Base-by-base conservation (phyloP, 2,797 vertebrate species). In the Gallinago nigripennis region DNA sequence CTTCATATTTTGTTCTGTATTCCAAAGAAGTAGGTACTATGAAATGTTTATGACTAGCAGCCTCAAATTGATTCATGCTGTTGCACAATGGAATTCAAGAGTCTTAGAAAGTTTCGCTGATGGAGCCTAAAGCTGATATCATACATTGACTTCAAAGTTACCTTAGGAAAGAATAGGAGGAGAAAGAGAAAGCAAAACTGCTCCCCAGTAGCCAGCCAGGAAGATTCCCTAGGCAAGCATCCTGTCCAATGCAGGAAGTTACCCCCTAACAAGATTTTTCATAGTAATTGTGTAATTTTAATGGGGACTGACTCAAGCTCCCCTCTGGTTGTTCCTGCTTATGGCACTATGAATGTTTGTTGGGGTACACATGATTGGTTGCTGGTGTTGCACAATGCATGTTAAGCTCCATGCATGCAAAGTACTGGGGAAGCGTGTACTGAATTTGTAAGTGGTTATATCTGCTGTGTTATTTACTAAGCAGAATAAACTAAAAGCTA, bases 261-360 rank as follows among this genome's bases (percentile, higher is more conserved):
- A 39, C 6, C 7, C 16, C 7, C 4, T 0, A 1, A 35, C 8
- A 19, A 30, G 39, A 24, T 27, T 61, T 77, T 17, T 54, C 23
- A 21, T 4, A 65, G 14, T 25, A 61, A 37, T 23, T 54, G 8
- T 61, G 4, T 28, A 23, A 56, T 63, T 86, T 78, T 86, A 21
- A 7, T 20, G 30, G 11, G 24, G 9, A 5, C n/a, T 3, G 11
- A 7, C 19, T 86, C 39, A 56, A 48, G 5, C 8, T 48, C 23
- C 11, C 7, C 10, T 76, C 82, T 31, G 14, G 13, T 60, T 60
- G 19, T 63, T 88, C 16, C 54, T 28, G 2, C 45, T 72, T n/a
- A 11, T 12, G 17, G 11, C 4, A 0, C 54, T 70, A 5, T 41
- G 43, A 20, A 28, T 2, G 1, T 24, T 64, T 33, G 1, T 12